Evolutionary conservation across 2,797 vertebrate genomes (phyloP).

Genomic region (Rhinophrynus dorsalis): DNA sequence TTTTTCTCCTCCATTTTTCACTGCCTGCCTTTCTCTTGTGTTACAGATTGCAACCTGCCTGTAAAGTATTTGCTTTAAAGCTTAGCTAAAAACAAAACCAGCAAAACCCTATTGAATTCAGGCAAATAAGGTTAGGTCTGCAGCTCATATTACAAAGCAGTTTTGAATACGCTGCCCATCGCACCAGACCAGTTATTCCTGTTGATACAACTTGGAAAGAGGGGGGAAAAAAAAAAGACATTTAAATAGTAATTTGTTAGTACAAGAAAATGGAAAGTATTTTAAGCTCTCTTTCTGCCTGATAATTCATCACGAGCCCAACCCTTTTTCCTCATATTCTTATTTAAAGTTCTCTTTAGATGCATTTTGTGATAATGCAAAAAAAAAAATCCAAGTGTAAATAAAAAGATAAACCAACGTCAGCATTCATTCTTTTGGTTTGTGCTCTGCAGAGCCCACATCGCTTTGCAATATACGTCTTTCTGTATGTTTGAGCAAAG

Average conservation of each 20-base stretch:
- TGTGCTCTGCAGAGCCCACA: not conserved
- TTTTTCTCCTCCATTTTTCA: conserved; percentile 37
- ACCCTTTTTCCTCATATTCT: conserved; percentile 47
- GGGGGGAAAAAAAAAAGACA: conserved; percentile 68
- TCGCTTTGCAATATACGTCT: conserved; percentile 32
- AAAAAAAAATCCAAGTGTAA: not conserved
- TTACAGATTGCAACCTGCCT: conserved; percentile 47
- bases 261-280: conserved; percentile 65
- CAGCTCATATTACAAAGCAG: conserved; percentile 79
- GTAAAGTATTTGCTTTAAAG: conserved; percentile 64
- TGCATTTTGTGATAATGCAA: not conserved
- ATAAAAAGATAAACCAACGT: too few relatives aligned
- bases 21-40: conserved; percentile 52
- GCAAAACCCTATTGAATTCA: conserved; percentile 66
- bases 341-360: conserved; percentile 19
- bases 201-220: conserved; percentile 77
- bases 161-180: conserved; percentile 86
- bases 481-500: conserved; percentile 76
- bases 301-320: conserved; percentile 48
- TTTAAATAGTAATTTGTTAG: conserved; percentile 79
- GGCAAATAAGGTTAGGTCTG: conserved; percentile 76
- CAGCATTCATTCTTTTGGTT: too few relatives aligned
- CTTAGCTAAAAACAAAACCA: conserved; percentile 63
- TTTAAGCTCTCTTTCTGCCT: conserved; percentile 61
- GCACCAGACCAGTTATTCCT: conserved; percentile 87